Conservation (phyloP, 2,888 invertebrate species). For the Pristionchus fissidentatus region DNA sequence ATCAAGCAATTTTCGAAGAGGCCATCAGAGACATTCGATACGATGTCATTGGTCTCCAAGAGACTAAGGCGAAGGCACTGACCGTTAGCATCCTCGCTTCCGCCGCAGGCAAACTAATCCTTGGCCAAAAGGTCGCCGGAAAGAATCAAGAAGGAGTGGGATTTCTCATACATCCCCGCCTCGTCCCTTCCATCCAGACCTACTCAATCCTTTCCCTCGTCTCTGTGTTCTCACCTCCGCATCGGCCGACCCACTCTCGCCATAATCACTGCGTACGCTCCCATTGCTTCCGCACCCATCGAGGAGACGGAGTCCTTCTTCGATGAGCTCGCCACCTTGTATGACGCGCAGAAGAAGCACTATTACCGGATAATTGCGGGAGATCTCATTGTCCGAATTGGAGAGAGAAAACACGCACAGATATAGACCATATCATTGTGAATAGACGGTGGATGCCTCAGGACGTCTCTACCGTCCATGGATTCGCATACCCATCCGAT, state of each 20-base stretch:
- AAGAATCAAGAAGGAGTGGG: slow-evolving; percentile 34
- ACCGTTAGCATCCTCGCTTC: not conserved
- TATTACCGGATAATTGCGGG: not conserved
- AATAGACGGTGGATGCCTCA: too few species aligned
- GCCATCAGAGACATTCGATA: not conserved
- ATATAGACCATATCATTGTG: too few species aligned
- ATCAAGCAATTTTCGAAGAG: not conserved
- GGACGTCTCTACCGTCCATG: too few species aligned
- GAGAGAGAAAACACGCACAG: not conserved
- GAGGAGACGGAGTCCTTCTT: slow-evolving; percentile 22
- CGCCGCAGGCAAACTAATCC: not conserved
- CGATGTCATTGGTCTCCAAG: slow-evolving; percentile 23
- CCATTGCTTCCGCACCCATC: not conserved
- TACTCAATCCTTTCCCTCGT: slow-evolving; percentile 23
- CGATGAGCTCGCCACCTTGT: not conserved
- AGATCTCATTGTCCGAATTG: not conserved
- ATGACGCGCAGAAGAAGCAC: not conserved
- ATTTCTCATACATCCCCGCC: slow-evolving; percentile 13
- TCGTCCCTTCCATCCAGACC: slow-evolving; percentile 8
- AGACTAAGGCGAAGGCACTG: not conserved
- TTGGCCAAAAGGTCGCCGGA: not conserved
- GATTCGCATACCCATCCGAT: too few species aligned
- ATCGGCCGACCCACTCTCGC: not conserved
- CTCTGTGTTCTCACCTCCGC: not conserved
- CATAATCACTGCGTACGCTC: slow-evolving; percentile 8